Evolutionary conservation across 2,797 vertebrate genomes (phyloP), one percentile per base, ranked within the genome.

Genomic region (Girardinus metallicus): DNA sequence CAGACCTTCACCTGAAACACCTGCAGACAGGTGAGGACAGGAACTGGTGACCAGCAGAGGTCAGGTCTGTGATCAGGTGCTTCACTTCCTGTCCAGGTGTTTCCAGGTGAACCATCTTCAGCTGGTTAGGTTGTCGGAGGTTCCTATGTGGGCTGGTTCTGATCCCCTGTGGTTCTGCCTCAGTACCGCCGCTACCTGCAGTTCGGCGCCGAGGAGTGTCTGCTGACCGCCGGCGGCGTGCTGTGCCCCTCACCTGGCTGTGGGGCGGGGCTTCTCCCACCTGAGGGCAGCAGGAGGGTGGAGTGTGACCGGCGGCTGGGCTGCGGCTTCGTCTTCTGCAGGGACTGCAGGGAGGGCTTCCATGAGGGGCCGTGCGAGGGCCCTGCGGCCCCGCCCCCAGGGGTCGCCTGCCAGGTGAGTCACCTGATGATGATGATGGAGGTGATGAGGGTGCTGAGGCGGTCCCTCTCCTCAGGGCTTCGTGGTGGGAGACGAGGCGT

Each of bases 271-370:
- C 95, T 99, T 47, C 92, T 98, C 23, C 97, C 96, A 0, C 18
- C 81, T 16, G 96, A 95, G 0, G 92, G 85, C 18, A 72, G 79
- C 80, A 95, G 95, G 83, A 95, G 90, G 84, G 94, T 98, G 80
- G 64, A 92, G 13, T 99, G 98, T 18, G 96, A 97, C 36, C 77
- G 36, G 0, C 93, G 91, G 46, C 91, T 97, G 4, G 98, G 97
- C 86, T 98, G 98, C 0, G 97, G 97, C 94, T 95, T 96, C 0
- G 78, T 96, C 29, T 99, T 98, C 90, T 98, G 97, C 89, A 95
- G 94, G 71, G 92, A 96, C 82, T 99, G 98, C 83, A 96, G 95
- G 86, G 96, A 95, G 75, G 83, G 79, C 0, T 96, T 94, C 88
- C 98, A 99, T 0, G 94, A 97, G 44, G 97, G 96, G 0, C 87